phyloP scores from a whole-genome alignment of 2,888 invertebrate genomes.

The Clanis bilineata region DNA sequence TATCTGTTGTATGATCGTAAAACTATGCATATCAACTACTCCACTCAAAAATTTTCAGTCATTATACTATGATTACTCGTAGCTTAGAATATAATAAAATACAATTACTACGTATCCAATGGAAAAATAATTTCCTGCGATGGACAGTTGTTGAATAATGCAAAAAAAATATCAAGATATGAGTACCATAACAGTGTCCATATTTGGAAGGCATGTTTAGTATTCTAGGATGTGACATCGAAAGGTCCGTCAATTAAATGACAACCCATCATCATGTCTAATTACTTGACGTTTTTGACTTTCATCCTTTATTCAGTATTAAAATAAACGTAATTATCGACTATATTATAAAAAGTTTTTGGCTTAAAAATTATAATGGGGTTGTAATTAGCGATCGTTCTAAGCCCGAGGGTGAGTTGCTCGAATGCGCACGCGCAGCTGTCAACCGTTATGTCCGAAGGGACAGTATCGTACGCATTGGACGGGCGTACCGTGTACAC shows the following conservation, averaged over 20 bases:
- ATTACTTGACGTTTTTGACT: neutral
- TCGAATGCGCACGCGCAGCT: constrained; percentile 41
- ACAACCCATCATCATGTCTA: neutral
- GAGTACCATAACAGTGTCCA: neutral
- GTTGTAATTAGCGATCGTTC: constrained; percentile 7
- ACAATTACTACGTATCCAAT: neutral
- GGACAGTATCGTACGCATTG: constrained; percentile 46
- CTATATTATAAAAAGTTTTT: neutral
- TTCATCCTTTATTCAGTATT: neutral
- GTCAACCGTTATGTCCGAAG: constrained; percentile 49
- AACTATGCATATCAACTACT: too few species aligned
- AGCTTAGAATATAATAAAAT: neutral
- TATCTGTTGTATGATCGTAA: too few species aligned
- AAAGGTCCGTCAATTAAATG: constrained; percentile 11
- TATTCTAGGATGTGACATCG: neutral
- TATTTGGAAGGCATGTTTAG: neutral
- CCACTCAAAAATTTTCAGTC: too few species aligned
- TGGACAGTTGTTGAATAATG: neutral
- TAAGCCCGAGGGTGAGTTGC: constrained; percentile 32
- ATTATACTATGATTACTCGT: too few species aligned
- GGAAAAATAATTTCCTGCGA: neutral
- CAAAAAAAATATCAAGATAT: neutral
- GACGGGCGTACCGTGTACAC: constrained; percentile 15
- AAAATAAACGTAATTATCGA: neutral
- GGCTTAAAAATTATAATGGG: neutral